These are phyloP conservation scores for Drosophila leontia DNA, from an alignment of 1,140 invertebrate species.

Conservation along the genomic window DNA sequence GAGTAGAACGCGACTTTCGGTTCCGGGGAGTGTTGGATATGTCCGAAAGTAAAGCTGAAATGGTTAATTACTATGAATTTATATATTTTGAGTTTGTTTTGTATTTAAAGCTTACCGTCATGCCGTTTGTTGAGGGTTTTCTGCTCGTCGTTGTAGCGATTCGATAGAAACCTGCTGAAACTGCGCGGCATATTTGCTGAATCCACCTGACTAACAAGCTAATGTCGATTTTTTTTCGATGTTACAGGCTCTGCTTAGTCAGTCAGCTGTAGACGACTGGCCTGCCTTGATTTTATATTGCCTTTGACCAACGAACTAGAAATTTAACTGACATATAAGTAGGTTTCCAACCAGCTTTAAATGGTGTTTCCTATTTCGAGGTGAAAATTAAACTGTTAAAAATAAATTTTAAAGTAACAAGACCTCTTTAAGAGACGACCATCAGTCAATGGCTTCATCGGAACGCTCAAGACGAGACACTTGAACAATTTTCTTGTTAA, in stretches of 20 bases:
- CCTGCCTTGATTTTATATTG: slow-evolving; percentile 16
- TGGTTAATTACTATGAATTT: neutral
- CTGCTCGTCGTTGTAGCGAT: slow-evolving; percentile 47
- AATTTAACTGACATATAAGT: slow-evolving; percentile 6
- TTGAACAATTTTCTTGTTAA: slow-evolving; percentile 76
- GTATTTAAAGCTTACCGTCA: slow-evolving; percentile 37
- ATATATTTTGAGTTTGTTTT: neutral
- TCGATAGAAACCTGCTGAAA: slow-evolving; percentile 50
- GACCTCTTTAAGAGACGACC: slow-evolving; percentile 13
- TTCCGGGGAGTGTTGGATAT: slow-evolving; percentile 31
- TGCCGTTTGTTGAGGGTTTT: slow-evolving; percentile 33
- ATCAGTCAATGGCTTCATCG: slow-evolving; percentile 31
- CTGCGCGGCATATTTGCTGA: slow-evolving; percentile 37
- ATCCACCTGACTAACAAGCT: slow-evolving; percentile 19
- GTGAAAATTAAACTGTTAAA: neutral
- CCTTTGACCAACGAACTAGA: slow-evolving; percentile 11
- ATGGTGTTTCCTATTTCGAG: neutral
- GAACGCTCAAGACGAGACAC: slow-evolving; percentile 59
- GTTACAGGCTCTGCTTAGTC: slow-evolving; percentile 22
- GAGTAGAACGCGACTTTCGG: slow-evolving; percentile 1
- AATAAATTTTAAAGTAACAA: slow-evolving; percentile 21
- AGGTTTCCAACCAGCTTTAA: neutral
- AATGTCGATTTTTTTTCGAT: neutral
- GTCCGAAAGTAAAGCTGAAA: slow-evolving; percentile 18
- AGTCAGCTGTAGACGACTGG: slow-evolving; percentile 13